A percentile compares a stretch with the other conserved stretches of the same genome.
Evolutionary conservation across 1,140 invertebrate genomes (phyloP).

Genomic region (Telenomus remus): DNA sequence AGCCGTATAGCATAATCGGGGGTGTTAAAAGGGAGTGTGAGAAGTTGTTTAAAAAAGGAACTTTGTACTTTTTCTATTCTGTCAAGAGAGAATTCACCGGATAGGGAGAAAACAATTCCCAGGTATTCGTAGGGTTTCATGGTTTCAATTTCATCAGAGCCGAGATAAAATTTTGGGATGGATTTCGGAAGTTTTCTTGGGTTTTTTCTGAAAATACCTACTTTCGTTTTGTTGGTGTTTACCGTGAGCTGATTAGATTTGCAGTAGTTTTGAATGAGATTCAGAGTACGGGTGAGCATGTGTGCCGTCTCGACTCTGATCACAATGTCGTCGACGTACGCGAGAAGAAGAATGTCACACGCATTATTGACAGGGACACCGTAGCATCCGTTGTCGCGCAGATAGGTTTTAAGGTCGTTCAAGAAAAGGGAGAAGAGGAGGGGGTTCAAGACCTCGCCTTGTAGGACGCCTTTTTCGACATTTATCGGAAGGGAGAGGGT

Average conservation of each 20-base stretch:
- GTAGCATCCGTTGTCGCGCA: not conserved
- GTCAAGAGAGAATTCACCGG: not conserved
- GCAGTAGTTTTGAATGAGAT: not conserved
- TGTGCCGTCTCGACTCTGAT: not conserved
- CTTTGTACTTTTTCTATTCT: not conserved
- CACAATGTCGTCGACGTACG: not conserved
- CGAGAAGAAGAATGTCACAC: not conserved
- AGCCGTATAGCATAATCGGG: not conserved
- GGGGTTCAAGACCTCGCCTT: not conserved
- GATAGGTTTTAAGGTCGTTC: not conserved
- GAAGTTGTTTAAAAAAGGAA: not conserved
- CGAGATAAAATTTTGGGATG: not conserved
- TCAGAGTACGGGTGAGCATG: not conserved
- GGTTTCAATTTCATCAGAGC: not conserved
- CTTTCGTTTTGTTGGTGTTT: not conserved
- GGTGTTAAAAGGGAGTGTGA: not conserved
- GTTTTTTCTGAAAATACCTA: constrained; percentile 1
- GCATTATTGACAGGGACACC: not conserved
- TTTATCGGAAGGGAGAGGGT: not conserved
- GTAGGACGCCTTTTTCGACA: not conserved
- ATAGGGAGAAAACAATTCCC: not conserved
- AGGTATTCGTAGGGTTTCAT: not conserved
- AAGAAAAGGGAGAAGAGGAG: not conserved
- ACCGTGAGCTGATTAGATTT: not conserved
- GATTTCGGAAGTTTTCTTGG: not conserved